Evolutionary conservation across 2,797 vertebrate species (phyloP).

Genomic region (Chelidonichthys spinosus): DNA sequence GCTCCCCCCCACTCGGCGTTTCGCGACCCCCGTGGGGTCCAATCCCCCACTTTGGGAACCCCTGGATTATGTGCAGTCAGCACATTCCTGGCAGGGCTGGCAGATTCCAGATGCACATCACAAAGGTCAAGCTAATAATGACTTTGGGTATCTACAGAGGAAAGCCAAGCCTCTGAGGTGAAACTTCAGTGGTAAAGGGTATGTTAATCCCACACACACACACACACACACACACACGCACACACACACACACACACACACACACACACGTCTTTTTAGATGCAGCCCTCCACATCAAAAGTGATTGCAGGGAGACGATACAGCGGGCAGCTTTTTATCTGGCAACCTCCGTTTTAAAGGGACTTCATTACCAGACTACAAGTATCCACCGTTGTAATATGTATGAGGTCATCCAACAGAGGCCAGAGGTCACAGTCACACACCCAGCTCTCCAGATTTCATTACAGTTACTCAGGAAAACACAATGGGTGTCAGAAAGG

Average conservation of each 20-base stretch:
- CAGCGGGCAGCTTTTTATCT: conserved; percentile 35
- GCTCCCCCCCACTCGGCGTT: no score
- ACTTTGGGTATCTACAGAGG: conserved; percentile 37
- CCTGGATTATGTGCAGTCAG: conserved; percentile 30
- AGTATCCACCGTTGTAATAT: conserved; percentile 9
- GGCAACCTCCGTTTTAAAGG: conserved; percentile 26
- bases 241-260: no score
- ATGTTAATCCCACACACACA: conserved; percentile 40
- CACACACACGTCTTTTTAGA: conserved; percentile 12
- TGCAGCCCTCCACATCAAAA: conserved; percentile 41
- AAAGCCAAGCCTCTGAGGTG: conserved; percentile 26
- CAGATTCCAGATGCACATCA: conserved; percentile 16
- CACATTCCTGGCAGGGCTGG: conserved; percentile 13
- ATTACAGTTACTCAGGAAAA: conserved; percentile 38
- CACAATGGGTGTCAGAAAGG: conserved; percentile 9
- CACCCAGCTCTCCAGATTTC: conserved; percentile 20
- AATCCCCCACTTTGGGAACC: background rate
- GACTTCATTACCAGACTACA: conserved; percentile 28
- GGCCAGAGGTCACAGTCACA: conserved; percentile 18
- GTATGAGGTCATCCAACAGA: conserved; percentile 24
- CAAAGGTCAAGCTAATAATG: conserved; percentile 59
- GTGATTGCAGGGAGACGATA: conserved; percentile 22
- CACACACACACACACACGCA: no score
- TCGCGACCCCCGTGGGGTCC: no score
- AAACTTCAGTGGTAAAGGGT: background rate